Conservation (phyloP, 2,797 vertebrate genomes). For the Microctenopoma lineatum region DNA sequence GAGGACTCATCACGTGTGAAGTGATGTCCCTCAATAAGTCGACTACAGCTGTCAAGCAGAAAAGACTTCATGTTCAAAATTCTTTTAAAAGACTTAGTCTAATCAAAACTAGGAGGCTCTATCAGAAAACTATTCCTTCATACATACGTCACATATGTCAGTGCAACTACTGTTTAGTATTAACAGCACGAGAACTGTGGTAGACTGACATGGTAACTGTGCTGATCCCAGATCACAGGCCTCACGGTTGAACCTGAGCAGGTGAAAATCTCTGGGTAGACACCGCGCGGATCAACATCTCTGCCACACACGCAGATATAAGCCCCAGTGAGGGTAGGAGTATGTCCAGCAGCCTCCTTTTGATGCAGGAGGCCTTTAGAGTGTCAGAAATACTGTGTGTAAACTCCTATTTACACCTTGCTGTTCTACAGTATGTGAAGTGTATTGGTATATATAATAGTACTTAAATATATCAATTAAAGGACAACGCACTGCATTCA, state of each 20-base stretch:
- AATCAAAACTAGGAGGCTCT: not conserved
- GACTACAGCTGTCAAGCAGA: not conserved
- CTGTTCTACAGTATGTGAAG: too few species aligned
- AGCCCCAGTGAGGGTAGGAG: constrained; percentile 23
- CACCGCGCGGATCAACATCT: constrained; percentile 53
- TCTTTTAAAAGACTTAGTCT: not conserved
- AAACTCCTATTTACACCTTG: not conserved
- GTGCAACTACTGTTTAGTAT: not conserved
- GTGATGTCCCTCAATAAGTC: not conserved
- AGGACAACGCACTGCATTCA: too few species aligned
- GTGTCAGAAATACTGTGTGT: not conserved
- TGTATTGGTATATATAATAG: too few species aligned
- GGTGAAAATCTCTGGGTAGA: constrained; percentile 57
- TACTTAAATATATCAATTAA: too few species aligned
- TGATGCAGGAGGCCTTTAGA: not conserved
- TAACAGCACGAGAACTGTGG: not conserved
- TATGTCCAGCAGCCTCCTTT: not conserved
- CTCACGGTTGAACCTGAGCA: constrained; percentile 20
- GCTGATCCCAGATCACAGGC: not conserved
- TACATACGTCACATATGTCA: too few species aligned
- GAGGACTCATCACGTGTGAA: not conserved
- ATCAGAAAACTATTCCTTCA: too few species aligned
- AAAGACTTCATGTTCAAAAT: not conserved
- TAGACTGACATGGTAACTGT: not conserved
- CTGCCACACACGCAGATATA: constrained; percentile 45